phyloP scores from a whole-genome alignment of 2,888 invertebrate species.

The Tachystola acroxantha region DNA sequence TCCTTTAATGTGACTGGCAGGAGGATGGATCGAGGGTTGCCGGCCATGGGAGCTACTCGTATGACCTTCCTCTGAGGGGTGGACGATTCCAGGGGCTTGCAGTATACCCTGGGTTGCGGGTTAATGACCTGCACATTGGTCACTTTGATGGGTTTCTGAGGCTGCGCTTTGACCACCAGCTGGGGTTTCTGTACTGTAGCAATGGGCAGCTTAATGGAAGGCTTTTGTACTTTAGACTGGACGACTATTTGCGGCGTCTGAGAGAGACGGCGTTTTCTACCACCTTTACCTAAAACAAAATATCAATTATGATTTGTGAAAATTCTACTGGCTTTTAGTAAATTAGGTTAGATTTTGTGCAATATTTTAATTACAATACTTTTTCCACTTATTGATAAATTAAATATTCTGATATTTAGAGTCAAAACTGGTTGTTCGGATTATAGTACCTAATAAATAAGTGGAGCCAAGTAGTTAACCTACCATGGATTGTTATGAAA shows the following conservation, averaged over 20 bases:
- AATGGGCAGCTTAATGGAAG: constrained; percentile 47
- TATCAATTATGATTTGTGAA: background rate
- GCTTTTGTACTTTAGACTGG: constrained; percentile 64
- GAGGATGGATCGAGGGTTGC: constrained; percentile 81
- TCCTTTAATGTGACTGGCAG: constrained; percentile 84
- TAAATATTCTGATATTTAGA: too few relatives aligned
- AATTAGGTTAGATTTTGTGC: too few relatives aligned
- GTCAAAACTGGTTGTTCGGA: too few relatives aligned
- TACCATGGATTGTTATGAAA: too few relatives aligned
- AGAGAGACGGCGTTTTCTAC: constrained; percentile 65
- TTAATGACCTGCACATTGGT: constrained; percentile 65
- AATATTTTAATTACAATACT: too few relatives aligned
- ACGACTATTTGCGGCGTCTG: constrained; percentile 55
- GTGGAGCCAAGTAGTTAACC: too few relatives aligned
- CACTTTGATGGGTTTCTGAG: constrained; percentile 62
- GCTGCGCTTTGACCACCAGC: constrained; percentile 64
- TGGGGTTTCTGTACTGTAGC: constrained; percentile 55
- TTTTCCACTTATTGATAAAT: too few relatives aligned
- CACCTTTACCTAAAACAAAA: constrained; percentile 47
- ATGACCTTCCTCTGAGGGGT: constrained; percentile 64
- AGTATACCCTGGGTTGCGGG: constrained; percentile 64
- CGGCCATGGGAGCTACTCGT: constrained; percentile 65
- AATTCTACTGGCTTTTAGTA: background rate
- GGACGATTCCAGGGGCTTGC: constrained; percentile 63
- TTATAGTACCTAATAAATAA: too few relatives aligned